Base-by-base conservation (phyloP, 23 tunicate species). In the Trididemnum clinides region DNA sequence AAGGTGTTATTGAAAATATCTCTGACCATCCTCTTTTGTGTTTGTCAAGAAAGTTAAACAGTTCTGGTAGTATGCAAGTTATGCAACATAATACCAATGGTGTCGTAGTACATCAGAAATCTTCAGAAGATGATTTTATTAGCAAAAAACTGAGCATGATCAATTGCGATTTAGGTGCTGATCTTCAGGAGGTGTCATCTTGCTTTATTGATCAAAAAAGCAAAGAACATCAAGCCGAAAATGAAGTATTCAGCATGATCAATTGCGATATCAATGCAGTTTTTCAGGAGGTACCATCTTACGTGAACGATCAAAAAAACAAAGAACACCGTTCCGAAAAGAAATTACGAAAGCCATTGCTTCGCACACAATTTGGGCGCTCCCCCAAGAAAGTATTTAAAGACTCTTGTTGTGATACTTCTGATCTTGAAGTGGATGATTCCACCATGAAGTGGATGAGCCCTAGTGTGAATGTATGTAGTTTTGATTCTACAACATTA, bases 361-460 rank as follows among this genome's bases (percentile, higher is more conserved):
- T 78, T 5, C 34, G 83, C 19, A 50, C 38, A 51, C 51, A 54
- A 31, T 78, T 78, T 78, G 35, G 39, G 23, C 83, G 51, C 51
- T 20, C 83, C 4, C 83, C 83, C 1, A 78, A 78, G 66, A 78
- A 78, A 27, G 83, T 25, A 28, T 78, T 18, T 31, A 27, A 27
- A 50, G 66, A 78, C 23, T 12, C 64, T 5, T 4, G 38, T 3
- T 78, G 83, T 78, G 66, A 78, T 29, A 78, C 83, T 26, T 78
- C 83, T 3, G 83, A 78, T 25, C 2, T 51, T 27, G 38, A 78
- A 4, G 26, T 78, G 28, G 65, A 78, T 36, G 2, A 1, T 2
- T 27, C 66, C 1, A 30, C 26, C 51, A 29, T 51, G 39, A 34
- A 29, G 2, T 78, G 83, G 83, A 28, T 78, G 66, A 78, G 51